Conservation (phyloP, 2,797 vertebrate species). For the Loriculus beryllinus region DNA sequence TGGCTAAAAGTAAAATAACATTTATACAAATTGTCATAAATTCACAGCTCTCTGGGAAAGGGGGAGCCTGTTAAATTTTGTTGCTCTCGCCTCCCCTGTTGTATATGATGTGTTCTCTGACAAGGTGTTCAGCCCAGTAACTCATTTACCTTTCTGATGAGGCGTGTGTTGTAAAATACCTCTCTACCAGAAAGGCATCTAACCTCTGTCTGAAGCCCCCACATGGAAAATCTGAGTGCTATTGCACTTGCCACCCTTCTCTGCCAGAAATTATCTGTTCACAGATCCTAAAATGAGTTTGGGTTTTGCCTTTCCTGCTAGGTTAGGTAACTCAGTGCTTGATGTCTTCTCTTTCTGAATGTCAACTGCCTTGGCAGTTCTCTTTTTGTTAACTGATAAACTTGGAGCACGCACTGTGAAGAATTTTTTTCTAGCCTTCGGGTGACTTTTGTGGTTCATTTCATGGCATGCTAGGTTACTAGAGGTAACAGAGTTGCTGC, state of each 20-base stretch:
- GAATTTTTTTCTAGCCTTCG: neutral
- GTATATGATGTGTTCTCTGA: neutral
- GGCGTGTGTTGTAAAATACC: neutral
- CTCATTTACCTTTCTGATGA: rapidly evolving
- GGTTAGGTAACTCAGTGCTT: neutral
- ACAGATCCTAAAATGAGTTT: neutral
- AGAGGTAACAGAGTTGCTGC: neutral
- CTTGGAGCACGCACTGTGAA: neutral
- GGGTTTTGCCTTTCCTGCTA: neutral
- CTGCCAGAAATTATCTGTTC: neutral
- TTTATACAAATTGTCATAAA: neutral
- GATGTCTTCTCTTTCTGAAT: neutral
- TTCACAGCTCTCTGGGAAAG: neutral
- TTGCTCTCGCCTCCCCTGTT: neutral
- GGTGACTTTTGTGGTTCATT: neutral
- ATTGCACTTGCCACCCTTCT: neutral
- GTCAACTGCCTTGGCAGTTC: neutral
- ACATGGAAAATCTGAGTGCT: neutral
- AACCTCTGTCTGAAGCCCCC: neutral
- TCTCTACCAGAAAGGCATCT: neutral
- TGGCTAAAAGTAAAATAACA: neutral
- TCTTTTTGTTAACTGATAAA: neutral
- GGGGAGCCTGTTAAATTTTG: neutral
- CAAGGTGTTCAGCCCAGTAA: neutral
- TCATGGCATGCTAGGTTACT: neutral